Base-by-base conservation (phyloP, 2,888 invertebrate species). In the Halictus ligatus region DNA sequence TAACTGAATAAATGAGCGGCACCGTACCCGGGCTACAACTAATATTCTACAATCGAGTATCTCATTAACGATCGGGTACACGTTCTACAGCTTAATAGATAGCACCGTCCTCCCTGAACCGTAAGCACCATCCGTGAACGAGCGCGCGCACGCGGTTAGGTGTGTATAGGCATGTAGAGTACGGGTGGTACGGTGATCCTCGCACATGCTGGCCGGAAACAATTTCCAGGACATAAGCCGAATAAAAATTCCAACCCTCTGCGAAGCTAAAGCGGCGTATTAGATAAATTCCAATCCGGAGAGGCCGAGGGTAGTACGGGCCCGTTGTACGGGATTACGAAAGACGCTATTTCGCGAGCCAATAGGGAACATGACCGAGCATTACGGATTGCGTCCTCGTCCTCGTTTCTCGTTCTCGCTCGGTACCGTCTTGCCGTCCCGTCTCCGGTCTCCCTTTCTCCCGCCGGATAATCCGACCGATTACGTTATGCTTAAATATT, bases 401-500 rank as follows among this genome's bases (percentile, higher is more conserved):
- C 43, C 81, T 50, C 40, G 67, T 75, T 35, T 46, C 54, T 64
- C 58, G 29, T 46, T 71, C 72, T 78, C 81, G 50, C 64, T 80
- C 71, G 35, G 80, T 15, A 50, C 58, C 82, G 69, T 71, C 67
- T 85, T 86, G 78, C 75, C 82, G 72, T 83, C 80, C 89, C 40
- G 77, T 76, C 75, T 84, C 29, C 75, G 35, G 25, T 86, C 83
- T 78, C 81, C 80, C 85, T 88, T 83, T 43, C 89, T 77, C 88
- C 73, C 91, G 75, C 85, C 80, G 91, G 90, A 93, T 94, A 94
- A 94, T 94, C 94, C 94, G 88, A 89, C 92, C 93, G 94, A 95
- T 94, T 94, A 94, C 94, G 94, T 94, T 92, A 92, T 92, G 93
- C 92, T 95, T 94, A 94, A 94, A 95, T 95, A 95, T 95, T 94